A percentile compares a stretch with the other conserved stretches of the same genome.
Evolutionary conservation across 2,797 vertebrate genomes (phyloP).

Genomic region (Cephalopachus bancanus): DNA sequence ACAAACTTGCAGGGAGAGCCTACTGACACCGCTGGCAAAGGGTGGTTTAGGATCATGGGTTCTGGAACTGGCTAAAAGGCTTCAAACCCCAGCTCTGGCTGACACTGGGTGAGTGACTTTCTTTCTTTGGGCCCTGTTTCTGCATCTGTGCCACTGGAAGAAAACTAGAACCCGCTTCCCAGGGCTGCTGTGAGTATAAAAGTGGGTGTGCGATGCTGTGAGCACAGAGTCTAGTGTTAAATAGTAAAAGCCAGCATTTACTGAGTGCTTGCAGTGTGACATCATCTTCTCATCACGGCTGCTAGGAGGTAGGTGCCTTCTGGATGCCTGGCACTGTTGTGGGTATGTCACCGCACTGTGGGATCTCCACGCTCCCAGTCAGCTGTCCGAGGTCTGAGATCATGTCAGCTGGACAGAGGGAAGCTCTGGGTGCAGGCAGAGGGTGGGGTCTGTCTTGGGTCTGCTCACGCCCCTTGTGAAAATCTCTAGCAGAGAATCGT

Average conservation of each 20-base stretch:
- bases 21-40: no score
- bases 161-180: background rate
- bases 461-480: background rate
- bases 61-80: no score
- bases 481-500: background rate
- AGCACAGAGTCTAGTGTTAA: background rate
- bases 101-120: background rate
- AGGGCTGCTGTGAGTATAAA: background rate
- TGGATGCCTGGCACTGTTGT: background rate
- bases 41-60: no score
- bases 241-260: background rate
- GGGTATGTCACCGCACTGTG: background rate
- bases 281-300: background rate
- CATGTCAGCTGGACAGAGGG: no score
- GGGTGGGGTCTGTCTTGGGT: background rate
- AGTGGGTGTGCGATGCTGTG: rapidly evolving
- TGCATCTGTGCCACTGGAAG: background rate
- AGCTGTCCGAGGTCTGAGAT: background rate
- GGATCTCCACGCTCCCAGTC: background rate
- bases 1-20: no score
- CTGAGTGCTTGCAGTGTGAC: background rate
- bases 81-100: background rate
- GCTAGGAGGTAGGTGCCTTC: background rate
- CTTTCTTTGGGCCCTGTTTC: background rate
- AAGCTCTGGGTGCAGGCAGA: background rate